A percentile compares a stretch with the other conserved stretches of the same genome.
Evolutionary conservation across 1,140 invertebrate species (phyloP).

Genomic region (Megalopta genalis): DNA sequence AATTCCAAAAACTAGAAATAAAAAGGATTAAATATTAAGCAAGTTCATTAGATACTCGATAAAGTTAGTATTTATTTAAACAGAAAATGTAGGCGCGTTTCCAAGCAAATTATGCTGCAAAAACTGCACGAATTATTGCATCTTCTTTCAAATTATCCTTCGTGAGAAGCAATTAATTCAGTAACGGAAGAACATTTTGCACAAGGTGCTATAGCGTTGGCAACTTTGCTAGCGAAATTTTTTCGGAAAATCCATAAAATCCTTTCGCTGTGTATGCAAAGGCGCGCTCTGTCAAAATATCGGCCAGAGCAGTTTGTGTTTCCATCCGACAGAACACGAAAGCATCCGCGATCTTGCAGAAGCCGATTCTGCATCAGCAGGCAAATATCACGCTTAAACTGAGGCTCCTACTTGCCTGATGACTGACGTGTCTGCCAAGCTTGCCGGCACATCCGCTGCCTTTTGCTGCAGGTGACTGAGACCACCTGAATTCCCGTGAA

Average conservation of each 20-base stretch:
- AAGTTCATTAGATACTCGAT: no score
- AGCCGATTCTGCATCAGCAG: conserved; percentile 42
- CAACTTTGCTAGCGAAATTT: not conserved
- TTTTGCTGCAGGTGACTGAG: conserved; percentile 9
- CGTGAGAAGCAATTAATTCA: no score
- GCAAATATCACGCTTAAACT: conserved; percentile 56
- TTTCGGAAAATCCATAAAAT: not conserved
- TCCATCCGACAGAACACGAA: conserved; percentile 37
- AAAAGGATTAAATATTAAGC: no score
- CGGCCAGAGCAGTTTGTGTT: conserved; percentile 24
- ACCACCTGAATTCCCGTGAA: conserved; percentile 44
- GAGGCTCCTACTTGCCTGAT: conserved; percentile 31
- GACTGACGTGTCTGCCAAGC: conserved; percentile 44
- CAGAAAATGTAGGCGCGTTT: no score
- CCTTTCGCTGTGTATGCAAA: not conserved
- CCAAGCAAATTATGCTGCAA: no score
- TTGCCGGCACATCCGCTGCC: conserved; percentile 33
- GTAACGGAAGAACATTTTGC: no score
- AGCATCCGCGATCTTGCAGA: conserved; percentile 29
- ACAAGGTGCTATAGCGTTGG: no score
- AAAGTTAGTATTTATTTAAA: no score
- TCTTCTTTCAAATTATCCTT: no score
- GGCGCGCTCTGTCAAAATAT: conserved; percentile 29
- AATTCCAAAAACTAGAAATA: no score
- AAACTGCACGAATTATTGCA: no score